These are phyloP conservation scores for Atherinosoma microstoma DNA, from an alignment of 2,797 vertebrate genomes.

Conservation along the genomic window DNA sequence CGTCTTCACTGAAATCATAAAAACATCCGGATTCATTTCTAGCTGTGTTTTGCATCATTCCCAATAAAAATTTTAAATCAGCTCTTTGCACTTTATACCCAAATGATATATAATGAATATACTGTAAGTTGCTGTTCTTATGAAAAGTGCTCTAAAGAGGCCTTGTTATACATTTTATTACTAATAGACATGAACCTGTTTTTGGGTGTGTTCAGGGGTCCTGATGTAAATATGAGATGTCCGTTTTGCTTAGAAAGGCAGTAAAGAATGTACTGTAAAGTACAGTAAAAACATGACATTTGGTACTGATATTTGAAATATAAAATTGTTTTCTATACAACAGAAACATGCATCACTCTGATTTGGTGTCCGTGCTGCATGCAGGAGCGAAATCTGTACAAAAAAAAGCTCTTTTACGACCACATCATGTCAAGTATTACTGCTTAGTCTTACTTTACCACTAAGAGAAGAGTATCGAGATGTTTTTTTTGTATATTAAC, in stretches of 20 bases:
- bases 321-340: constrained; percentile 64
- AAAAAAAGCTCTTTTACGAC: constrained; percentile 16
- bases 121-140: constrained; percentile 42
- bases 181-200: background rate
- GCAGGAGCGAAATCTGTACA: constrained; percentile 56
- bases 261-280: constrained; percentile 44
- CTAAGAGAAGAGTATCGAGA: constrained; percentile 34
- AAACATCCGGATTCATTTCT: background rate
- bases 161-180: constrained; percentile 28
- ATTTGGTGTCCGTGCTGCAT: constrained; percentile 39
- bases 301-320: constrained; percentile 71
- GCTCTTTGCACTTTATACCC: constrained; percentile 67
- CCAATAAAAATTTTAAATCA: constrained; percentile 39
- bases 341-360: constrained; percentile 36
- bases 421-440: constrained; percentile 36
- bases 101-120: constrained; percentile 33
- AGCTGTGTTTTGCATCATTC: constrained; percentile 17
- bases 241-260: constrained; percentile 26
- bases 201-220: background rate
- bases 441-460: constrained; percentile 40
- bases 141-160: constrained; percentile 33
- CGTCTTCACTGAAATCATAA: background rate
- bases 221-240: constrained; percentile 50
- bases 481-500: constrained; percentile 69
- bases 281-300: constrained; percentile 38